Percentiles rank a stretch among this genome's conserved stretches.
Evolutionary conservation across 2,113 vertebrate genomes (phyloP).

Genomic region (Edolisoma coerulescens): DNA sequence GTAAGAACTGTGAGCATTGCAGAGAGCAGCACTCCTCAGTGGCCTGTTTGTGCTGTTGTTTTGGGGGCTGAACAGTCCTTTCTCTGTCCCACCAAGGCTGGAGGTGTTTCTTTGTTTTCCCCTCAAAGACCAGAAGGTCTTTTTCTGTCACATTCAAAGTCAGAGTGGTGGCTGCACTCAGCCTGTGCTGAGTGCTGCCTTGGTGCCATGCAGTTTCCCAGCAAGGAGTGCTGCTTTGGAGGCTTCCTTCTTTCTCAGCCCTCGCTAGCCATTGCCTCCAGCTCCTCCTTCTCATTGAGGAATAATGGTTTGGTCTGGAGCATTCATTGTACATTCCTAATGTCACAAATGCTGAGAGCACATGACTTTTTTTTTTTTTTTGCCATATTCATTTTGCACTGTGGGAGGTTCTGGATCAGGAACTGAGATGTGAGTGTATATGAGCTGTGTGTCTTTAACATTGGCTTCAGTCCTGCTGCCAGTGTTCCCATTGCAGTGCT

Average conservation of each 20-base stretch:
- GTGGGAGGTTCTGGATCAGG: neutral
- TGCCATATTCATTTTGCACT: neutral
- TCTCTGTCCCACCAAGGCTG: neutral
- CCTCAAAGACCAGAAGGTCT: neutral
- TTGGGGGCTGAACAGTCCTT: neutral
- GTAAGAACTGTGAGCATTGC: neutral
- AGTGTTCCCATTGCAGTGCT: fast-evolving
- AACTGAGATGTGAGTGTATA: neutral
- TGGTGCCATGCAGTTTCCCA: neutral
- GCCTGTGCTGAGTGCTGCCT: neutral
- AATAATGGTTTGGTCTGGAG: neutral
- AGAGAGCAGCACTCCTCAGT: neutral
- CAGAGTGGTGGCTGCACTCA: neutral
- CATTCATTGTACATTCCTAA: neutral
- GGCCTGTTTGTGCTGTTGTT: neutral
- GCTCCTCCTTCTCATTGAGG: neutral
- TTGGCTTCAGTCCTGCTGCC: neutral
- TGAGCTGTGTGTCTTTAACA: neutral
- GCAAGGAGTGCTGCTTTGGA: neutral
- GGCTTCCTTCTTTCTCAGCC: neutral
- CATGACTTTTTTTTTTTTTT: neutral
- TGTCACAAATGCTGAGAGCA: neutral
- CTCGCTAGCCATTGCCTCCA: neutral
- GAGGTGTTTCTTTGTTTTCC: neutral
- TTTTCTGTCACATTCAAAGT: neutral